These are phyloP conservation scores for Enteromius anoplus DNA, from an alignment of 2,797 vertebrate genomes.

Conservation along the genomic window DNA sequence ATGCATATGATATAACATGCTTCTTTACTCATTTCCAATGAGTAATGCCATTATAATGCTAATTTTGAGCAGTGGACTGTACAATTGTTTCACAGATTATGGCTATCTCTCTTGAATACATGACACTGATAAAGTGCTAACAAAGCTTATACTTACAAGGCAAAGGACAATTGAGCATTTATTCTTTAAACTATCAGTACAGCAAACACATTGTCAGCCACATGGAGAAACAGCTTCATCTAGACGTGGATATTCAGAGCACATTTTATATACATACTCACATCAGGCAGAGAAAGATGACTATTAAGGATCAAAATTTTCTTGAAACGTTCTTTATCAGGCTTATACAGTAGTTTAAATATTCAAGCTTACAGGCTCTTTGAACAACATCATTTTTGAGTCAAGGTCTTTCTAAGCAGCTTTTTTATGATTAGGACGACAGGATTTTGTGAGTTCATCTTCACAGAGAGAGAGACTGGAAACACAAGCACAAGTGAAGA, in stretches of 20 bases:
- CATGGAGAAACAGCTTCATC: background rate
- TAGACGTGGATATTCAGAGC: background rate
- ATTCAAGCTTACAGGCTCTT: slow-evolving; percentile 7
- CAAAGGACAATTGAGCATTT: background rate
- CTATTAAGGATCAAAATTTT: background rate
- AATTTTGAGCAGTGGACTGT: slow-evolving; percentile 1
- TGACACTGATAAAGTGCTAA: slow-evolving; percentile 1
- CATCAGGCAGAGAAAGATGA: background rate
- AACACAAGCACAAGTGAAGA: background rate
- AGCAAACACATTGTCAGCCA: background rate
- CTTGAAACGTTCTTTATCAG: slow-evolving; percentile 4
- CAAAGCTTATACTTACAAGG: background rate
- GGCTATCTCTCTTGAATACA: slow-evolving; percentile 2
- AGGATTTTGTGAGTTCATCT: background rate
- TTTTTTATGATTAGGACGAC: background rate
- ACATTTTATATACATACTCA: background rate
- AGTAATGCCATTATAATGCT: background rate
- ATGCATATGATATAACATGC: background rate
- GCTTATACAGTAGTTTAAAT: slow-evolving; percentile 6
- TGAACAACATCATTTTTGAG: slow-evolving; percentile 4
- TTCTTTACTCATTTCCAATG: slow-evolving; percentile 1
- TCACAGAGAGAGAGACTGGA: background rate
- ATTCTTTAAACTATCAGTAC: background rate
- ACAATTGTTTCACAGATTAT: slow-evolving; percentile 6
- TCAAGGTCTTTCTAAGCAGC: background rate